A percentile compares a stretch with the other conserved stretches of the same genome.
Evolutionary conservation across 2,797 vertebrate species (phyloP).

Genomic region (Onychomys arenicola): DNA sequence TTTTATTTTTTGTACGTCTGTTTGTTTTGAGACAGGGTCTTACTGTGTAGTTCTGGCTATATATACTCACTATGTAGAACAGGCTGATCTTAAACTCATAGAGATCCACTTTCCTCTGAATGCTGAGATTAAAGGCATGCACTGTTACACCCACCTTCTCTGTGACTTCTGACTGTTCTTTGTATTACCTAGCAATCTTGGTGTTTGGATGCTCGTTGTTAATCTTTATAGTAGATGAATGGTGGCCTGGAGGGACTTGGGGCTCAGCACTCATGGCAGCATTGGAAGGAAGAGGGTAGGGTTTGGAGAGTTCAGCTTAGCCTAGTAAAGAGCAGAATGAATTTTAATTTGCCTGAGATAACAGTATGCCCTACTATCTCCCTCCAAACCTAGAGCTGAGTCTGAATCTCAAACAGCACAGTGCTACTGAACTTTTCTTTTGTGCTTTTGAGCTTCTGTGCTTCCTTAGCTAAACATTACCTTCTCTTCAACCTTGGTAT

Average conservation of each 20-base stretch:
- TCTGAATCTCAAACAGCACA: not conserved
- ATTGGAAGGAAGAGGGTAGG: not conserved
- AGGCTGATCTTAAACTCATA: not conserved
- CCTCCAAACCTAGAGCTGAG: not conserved
- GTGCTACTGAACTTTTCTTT: not conserved
- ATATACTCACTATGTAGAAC: not conserved
- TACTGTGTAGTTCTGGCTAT: not conserved
- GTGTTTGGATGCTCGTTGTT: not conserved
- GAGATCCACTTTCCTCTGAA: not conserved
- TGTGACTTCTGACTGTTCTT: not conserved
- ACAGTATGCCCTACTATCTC: not conserved
- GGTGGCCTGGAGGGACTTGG: not conserved
- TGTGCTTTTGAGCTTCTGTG: not conserved
- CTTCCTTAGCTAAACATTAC: not conserved
- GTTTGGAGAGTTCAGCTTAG: not conserved
- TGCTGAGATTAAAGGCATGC: not conserved
- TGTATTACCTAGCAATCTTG: not conserved
- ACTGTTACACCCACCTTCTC: not conserved
- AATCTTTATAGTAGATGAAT: not conserved
- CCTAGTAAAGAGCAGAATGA: not conserved
- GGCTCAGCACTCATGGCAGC: not conserved
- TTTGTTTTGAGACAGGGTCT: not conserved
- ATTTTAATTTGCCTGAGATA: not conserved
- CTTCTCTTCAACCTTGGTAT: not conserved
- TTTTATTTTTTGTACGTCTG: not conserved